Evolutionary conservation across 2,888 invertebrate species (phyloP).

Genomic region (Endomychus coccineus): DNA sequence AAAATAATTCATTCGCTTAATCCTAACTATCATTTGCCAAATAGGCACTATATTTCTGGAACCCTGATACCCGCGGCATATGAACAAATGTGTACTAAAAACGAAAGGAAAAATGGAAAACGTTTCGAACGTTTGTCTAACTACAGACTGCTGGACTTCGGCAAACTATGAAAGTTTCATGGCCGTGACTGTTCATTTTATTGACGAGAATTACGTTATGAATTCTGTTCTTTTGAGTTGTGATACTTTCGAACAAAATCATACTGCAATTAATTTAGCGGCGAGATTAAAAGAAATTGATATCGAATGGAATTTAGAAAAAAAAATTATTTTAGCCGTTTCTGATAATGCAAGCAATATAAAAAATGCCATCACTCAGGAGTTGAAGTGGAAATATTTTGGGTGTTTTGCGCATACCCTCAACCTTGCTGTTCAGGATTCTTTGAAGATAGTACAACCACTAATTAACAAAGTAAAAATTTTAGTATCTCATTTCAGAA

Average conservation of each 20-base stretch:
- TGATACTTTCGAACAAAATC: conserved; percentile 12
- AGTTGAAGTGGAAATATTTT: conserved; percentile 1
- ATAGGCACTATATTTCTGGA: conserved; percentile 18
- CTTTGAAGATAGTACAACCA: background rate
- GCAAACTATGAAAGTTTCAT: conserved; percentile 1
- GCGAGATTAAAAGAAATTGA: conserved; percentile 11
- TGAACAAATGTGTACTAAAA: conserved; percentile 1
- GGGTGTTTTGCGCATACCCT: conserved; percentile 3
- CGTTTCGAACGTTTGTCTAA: conserved; percentile 10
- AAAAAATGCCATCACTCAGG: conserved; percentile 13
- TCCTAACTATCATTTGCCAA: conserved; percentile 20
- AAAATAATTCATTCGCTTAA: conserved; percentile 17
- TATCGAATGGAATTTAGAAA: conserved; percentile 16
- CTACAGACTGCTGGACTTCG: conserved; percentile 17
- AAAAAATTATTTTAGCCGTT: conserved; percentile 23
- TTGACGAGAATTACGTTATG: conserved; percentile 19
- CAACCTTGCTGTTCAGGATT: background rate
- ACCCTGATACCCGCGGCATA: conserved; percentile 18
- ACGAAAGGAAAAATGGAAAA: conserved; percentile 13
- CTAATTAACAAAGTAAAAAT: conserved; percentile 11
- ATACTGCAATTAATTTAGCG: conserved; percentile 22
- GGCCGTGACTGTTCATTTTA: conserved; percentile 1
- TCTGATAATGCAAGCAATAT: conserved; percentile 22
- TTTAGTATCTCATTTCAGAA: conserved; percentile 13
- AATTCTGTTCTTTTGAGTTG: conserved; percentile 22